Conservation (phyloP, 2,888 invertebrate species). For the Disparrhopalites patrizii region DNA sequence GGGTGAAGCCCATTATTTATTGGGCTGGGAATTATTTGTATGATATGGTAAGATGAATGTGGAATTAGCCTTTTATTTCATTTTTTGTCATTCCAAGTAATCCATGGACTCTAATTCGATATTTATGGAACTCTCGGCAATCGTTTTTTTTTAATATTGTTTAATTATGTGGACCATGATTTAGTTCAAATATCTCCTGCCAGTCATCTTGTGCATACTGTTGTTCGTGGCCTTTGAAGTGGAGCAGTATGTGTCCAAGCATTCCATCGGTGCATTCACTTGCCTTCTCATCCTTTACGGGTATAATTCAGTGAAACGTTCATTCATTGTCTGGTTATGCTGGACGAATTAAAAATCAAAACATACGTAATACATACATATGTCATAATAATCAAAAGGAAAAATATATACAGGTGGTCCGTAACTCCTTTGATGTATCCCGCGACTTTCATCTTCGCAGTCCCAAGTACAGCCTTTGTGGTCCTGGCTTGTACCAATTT, state of each 20-base stretch:
- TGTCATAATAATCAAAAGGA: no score
- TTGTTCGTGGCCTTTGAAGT: constrained; percentile 73
- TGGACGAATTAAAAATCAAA: no score
- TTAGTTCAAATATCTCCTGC: constrained; percentile 65
- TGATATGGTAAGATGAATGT: constrained; percentile 64
- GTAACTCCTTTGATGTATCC: constrained; percentile 69
- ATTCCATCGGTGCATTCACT: constrained; percentile 67
- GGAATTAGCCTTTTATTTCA: no score
- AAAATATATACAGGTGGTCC: constrained; percentile 66
- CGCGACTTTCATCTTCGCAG: constrained; percentile 67
- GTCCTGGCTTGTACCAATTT: constrained; percentile 74
- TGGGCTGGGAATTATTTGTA: constrained; percentile 71
- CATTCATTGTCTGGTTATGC: no score
- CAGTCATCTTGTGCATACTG: constrained; percentile 63
- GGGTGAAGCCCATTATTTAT: constrained; percentile 68
- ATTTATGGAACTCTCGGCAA: no score
- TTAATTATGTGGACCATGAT: no score
- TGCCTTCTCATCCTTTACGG: no score
- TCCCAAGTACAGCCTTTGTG: constrained; percentile 79
- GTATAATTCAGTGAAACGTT: no score
- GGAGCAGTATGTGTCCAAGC: constrained; percentile 70
- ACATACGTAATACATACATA: no score
- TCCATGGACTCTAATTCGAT: no score
- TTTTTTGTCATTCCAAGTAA: no score
- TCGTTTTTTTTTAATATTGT: no score